A percentile compares a stretch with the other conserved stretches of the same genome.
phyloP scores from a whole-genome alignment of 64 coral and sea anemone genomes.

The Actinia equina region DNA sequence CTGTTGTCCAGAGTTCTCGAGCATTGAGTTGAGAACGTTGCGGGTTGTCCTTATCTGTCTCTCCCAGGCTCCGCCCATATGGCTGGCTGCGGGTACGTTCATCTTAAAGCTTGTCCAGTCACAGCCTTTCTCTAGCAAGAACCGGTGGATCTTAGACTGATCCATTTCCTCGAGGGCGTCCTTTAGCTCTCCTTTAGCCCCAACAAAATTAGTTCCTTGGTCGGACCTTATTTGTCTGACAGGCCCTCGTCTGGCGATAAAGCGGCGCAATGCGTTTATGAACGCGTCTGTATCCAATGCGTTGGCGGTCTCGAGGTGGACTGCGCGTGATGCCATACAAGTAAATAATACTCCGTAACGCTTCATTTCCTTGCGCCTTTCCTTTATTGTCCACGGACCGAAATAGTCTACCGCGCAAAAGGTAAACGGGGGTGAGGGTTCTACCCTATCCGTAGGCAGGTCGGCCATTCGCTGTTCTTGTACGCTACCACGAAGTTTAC shows the following conservation, averaged over 20 bases:
- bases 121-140: too few relatives aligned
- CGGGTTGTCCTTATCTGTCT: too few relatives aligned
- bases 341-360: constrained; percentile 39
- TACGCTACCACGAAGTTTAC: too few relatives aligned
- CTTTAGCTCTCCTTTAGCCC: too few relatives aligned
- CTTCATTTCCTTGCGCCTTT: constrained; percentile 37
- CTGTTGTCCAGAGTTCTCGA: background rate
- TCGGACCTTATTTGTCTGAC: background rate
- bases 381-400: constrained; percentile 44
- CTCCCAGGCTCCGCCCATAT: too few relatives aligned
- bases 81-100: too few relatives aligned
- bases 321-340: constrained; percentile 21
- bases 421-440: constrained; percentile 45
- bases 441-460: constrained; percentile 16
- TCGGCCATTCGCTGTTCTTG: constrained; percentile 56
- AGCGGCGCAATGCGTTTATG: constrained; percentile 11
- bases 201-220: too few relatives aligned
- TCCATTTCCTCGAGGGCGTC: too few relatives aligned
- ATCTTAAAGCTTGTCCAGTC: too few relatives aligned
- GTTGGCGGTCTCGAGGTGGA: constrained; percentile 33
- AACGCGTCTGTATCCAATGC: background rate
- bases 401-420: constrained; percentile 55
- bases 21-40: too few relatives aligned
- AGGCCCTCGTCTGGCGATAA: background rate
- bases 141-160: too few relatives aligned